Base-by-base conservation (phyloP, 2,113 vertebrate genomes). In the Trachemys scripta region DNA sequence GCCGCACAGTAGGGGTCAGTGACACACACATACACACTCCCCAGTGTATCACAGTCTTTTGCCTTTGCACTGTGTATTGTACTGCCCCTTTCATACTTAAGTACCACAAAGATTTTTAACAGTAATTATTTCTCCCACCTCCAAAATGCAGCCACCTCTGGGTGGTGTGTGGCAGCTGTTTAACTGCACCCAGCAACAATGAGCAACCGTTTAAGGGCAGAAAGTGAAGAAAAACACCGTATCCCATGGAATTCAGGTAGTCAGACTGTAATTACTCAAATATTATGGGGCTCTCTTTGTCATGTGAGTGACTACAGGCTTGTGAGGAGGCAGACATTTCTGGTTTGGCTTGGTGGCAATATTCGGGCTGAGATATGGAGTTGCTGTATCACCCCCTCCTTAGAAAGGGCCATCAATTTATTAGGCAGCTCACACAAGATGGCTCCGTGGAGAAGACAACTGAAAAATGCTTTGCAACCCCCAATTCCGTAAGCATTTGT, bases 401-500 rank as follows among this genome's bases (percentile, higher is more conserved):
- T 97, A 95, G 96, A 96, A 85, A 95, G 97, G n/a, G 95, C 96
- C 97, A 93, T 94, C 89, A 94, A 97, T 97, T 97, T 97, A 97
- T 97, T 97, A 97, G 97, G 96, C 96, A 97, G 96, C 96, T 97
- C 96, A 97, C 96, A 97, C 90, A 97, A 96, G 94, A 87, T 76
- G 84, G 83, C 78, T 97, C 84, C 91, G 93, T 97, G 95, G 94
- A 92, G 93, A 97, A 97, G 91, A 94, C 92, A 96, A 94, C 96
- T 97, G 96, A 97, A 96, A 97, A 97, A 97, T 97, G 96, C 96
- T 96, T 97, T 97, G 93, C 93, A 97, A 97, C 92, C 93, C 93
- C 90, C 96, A 95, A 91, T 96, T 96, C 97, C 93, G 95, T 97
- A 95, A 97, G 95, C 97, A 97, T 97, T 93, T 97, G 96, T 97